These are phyloP conservation scores for Lamellibrachia satsuma DNA, from an alignment of 2,888 invertebrate species.

Conservation along the genomic window DNA sequence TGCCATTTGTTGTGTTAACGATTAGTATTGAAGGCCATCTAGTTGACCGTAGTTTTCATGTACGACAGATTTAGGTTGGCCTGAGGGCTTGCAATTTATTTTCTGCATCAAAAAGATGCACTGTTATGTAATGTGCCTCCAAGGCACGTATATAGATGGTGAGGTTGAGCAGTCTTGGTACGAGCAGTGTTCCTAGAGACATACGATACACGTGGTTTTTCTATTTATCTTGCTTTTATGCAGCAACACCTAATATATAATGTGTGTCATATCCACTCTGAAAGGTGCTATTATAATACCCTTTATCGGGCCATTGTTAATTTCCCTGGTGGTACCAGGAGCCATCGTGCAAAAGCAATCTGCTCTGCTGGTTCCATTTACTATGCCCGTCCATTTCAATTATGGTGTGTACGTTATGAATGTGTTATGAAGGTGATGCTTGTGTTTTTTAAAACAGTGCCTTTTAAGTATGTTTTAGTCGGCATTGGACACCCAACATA, in stretches of 20 bases:
- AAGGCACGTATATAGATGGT: neutral
- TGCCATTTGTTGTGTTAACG: constrained; percentile 12
- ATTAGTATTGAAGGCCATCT: neutral
- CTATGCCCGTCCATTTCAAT: neutral
- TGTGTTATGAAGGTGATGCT: neutral
- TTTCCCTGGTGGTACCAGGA: neutral
- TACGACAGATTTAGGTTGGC: neutral
- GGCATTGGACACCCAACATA: neutral
- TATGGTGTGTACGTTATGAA: neutral
- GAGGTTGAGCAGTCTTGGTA: neutral
- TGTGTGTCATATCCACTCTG: neutral
- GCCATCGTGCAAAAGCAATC: neutral
- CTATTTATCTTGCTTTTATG: neutral
- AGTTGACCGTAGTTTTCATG: neutral
- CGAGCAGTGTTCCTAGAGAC: neutral
- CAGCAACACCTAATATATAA: neutral
- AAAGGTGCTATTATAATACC: neutral
- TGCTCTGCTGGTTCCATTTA: neutral
- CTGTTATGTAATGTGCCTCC: neutral
- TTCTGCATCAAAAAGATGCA: constrained; percentile 2
- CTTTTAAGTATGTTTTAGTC: neutral
- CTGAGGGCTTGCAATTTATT: constrained; percentile 17
- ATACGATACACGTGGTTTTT: neutral
- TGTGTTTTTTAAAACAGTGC: neutral
- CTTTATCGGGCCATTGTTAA: neutral